Evolutionary conservation across 64 coral and sea anemone species (phyloP).

Genomic region (Exaiptasia diaphana): DNA sequence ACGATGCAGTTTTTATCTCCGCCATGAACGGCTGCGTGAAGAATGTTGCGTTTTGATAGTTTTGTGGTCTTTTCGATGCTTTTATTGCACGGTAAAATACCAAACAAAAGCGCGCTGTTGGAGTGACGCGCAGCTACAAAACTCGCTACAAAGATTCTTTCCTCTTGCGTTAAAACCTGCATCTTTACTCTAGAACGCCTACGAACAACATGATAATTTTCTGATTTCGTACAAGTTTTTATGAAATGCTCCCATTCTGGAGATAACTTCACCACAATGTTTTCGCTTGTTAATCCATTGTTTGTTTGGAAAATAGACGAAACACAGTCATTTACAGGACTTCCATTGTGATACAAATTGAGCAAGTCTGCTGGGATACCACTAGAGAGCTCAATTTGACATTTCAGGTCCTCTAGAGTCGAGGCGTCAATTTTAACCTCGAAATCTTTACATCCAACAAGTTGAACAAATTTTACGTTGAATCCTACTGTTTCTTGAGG

Average conservation of each 20-base stretch:
- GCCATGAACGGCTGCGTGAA: slow-evolving; percentile 50
- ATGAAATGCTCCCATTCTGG: slow-evolving; percentile 57
- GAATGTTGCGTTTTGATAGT: slow-evolving; percentile 28
- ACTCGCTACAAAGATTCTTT: slow-evolving; percentile 32
- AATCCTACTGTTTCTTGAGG: no score
- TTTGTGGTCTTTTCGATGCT: slow-evolving; percentile 29
- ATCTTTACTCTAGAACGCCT: slow-evolving; percentile 37
- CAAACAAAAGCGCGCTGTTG: slow-evolving; percentile 43
- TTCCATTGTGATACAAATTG: background rate
- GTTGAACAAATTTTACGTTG: no score
- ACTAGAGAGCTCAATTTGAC: background rate
- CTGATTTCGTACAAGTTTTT: slow-evolving; percentile 28
- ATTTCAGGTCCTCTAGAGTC: background rate
- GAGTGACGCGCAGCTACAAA: slow-evolving; percentile 35
- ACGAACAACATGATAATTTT: slow-evolving; percentile 10
- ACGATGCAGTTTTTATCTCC: slow-evolving; percentile 34
- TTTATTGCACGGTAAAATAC: slow-evolving; percentile 14
- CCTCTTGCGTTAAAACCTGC: slow-evolving; percentile 38
- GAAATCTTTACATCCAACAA: no score
- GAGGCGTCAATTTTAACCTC: no score
- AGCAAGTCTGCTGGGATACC: slow-evolving; percentile 11
- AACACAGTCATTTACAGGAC: background rate
- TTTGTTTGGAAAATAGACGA: background rate
- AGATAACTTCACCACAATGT: background rate
- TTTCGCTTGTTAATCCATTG: background rate